Base-by-base conservation (phyloP, 53 echinoderm and acorn worm genomes). In the Actinopyga echinites region DNA sequence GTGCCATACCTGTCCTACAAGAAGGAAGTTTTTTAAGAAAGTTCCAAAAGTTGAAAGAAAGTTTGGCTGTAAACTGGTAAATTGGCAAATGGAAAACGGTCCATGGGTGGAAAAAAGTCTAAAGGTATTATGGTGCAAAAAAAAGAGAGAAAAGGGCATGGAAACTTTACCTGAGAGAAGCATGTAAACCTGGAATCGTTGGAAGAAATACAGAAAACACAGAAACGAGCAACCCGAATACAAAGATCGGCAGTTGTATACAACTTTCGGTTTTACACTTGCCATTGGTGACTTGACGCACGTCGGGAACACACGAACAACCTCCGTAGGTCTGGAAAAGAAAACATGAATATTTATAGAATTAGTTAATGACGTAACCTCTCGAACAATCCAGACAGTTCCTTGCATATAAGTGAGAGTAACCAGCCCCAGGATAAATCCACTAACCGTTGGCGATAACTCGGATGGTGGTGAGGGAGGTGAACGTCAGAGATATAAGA, bases 301-400 rank as follows among this genome's bases (percentile, higher is more conserved):
- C 8, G 25, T 71, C 25, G n/a, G 71, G 38, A 5, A 71, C 42
- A 42, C 71, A 71, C 2, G 43, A 8, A 10, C 71, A 71, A 25
- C 44, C 44, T 40, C 71, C 71, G 9, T 40, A 71, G 23, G 71
- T 71, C 71, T 71, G 43, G 9, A 71, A 71, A 28, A 25, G 22
- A 11, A 13, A 23, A 25, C 20, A 30, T 28, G 8, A 61, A 25
- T n/a, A n/a, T n/a, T n/a, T n/a, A n/a, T n/a, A n/a, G n/a, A n/a
- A n/a, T n/a, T n/a, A n/a, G n/a, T n/a, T n/a, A n/a, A n/a, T n/a
- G n/a, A n/a, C n/a, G n/a, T n/a, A n/a, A n/a, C n/a, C n/a, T n/a
- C n/a, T n/a, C n/a, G n/a, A n/a, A n/a, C n/a, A n/a, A n/a, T n/a
- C n/a, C n/a, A n/a, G n/a, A n/a, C n/a, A n/a, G n/a, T n/a, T n/a